A percentile compares a stretch with the other conserved stretches of the same genome.
phyloP scores from a whole-genome alignment of 2,888 invertebrate genomes.

The Monoplex corrugatus region DNA sequence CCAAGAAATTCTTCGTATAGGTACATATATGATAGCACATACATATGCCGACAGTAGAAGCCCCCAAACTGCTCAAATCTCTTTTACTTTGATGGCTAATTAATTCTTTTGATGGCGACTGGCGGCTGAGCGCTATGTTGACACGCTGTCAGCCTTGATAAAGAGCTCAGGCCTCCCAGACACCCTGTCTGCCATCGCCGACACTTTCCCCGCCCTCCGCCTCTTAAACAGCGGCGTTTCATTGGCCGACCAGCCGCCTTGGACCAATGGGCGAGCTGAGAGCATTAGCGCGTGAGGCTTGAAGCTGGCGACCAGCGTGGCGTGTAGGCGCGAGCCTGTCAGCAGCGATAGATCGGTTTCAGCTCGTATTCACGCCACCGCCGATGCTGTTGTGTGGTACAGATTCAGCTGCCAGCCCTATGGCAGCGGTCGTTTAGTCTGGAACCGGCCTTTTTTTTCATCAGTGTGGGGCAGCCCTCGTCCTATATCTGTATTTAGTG shows the following conservation, averaged over 20 bases:
- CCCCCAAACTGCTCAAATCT: not conserved
- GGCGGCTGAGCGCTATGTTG: constrained; percentile 44
- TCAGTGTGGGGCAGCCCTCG: not conserved
- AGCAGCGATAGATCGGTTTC: constrained; percentile 38
- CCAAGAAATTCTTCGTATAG: not conserved
- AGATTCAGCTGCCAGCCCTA: not conserved
- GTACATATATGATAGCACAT: not conserved
- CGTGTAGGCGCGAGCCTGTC: constrained; percentile 36
- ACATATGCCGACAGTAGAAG: not conserved
- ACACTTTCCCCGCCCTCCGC: constrained; percentile 26
- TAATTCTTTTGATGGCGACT: constrained; percentile 45
- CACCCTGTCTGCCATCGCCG: constrained; percentile 38
- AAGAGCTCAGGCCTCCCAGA: constrained; percentile 48
- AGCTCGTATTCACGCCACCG: not conserved
- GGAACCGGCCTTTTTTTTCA: not conserved
- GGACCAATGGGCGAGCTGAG: constrained; percentile 32
- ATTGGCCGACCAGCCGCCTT: constrained; percentile 10
- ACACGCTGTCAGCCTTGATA: constrained; percentile 47
- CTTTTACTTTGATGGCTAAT: constrained; percentile 29
- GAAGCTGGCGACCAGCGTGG: constrained; percentile 21
- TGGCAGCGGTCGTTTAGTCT: not conserved
- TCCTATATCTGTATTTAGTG: not conserved
- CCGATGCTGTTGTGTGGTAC: constrained; percentile 10
- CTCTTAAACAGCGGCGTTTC: not conserved
- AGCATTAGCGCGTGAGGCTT: constrained; percentile 30